Percentiles rank a stretch among this genome's conserved stretches.
Conservation (phyloP, 1,140 invertebrate genomes). For the Coptotermes formosanus region DNA sequence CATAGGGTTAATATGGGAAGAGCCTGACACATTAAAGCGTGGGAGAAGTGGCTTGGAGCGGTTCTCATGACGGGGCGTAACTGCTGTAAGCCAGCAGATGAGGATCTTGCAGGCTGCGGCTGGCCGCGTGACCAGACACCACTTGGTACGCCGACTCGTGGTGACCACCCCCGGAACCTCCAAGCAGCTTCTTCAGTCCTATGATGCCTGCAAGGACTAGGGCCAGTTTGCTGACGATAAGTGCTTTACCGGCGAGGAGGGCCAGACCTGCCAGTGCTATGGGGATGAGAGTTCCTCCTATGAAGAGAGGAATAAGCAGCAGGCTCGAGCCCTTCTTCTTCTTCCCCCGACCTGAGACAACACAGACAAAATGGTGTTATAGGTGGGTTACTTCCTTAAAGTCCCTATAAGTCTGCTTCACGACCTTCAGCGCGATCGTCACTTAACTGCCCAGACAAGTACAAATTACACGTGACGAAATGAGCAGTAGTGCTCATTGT, state of each 20-base stretch:
- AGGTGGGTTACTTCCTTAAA: too few relatives aligned
- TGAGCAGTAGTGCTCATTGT: too few relatives aligned
- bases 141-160: constrained; percentile 50
- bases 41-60: too few relatives aligned
- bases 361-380: constrained; percentile 31
- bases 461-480: not conserved
- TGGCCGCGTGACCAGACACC: constrained; percentile 21
- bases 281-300: constrained; percentile 75
- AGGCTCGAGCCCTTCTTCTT: constrained; percentile 70
- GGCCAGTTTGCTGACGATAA: constrained; percentile 80
- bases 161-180: constrained; percentile 51
- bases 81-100: constrained; percentile 22
- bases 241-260: constrained; percentile 75
- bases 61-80: not conserved
- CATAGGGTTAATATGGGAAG: too few relatives aligned
- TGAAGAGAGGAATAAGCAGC: constrained; percentile 71
- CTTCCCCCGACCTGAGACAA: constrained; percentile 59
- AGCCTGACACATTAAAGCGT: too few relatives aligned
- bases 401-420: not conserved
- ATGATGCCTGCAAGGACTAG: constrained; percentile 77
- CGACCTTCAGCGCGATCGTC: not conserved
- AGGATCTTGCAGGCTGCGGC: not conserved
- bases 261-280: constrained; percentile 75
- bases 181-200: constrained; percentile 76
- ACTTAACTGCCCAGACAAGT: not conserved